Conservation (phyloP, 2,113 vertebrate species). For the Sorex fumeus region DNA sequence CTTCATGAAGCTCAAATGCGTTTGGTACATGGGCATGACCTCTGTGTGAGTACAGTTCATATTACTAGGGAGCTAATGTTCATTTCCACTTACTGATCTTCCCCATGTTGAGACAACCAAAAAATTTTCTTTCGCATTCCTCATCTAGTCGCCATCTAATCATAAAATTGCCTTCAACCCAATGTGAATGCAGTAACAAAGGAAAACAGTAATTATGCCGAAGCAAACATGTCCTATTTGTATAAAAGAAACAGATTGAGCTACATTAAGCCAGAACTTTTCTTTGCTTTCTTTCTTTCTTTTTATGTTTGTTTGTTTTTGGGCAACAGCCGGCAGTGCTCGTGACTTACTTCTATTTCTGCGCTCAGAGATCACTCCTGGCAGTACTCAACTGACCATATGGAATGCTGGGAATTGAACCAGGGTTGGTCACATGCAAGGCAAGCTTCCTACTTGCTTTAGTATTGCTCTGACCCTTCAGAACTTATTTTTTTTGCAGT, state of each 20-base stretch:
- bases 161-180: constrained; percentile 70
- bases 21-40: background rate
- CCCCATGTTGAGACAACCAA: constrained; percentile 53
- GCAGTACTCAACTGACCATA: too few species aligned
- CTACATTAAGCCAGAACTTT: constrained; percentile 56
- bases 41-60: constrained; percentile 39
- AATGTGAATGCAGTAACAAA: constrained; percentile 72
- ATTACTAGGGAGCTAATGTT: constrained; percentile 39
- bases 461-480: too few species aligned
- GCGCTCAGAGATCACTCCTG: too few species aligned
- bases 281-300: background rate
- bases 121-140: constrained; percentile 68
- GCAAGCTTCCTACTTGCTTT: too few species aligned
- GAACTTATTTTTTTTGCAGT: too few species aligned
- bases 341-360: too few species aligned
- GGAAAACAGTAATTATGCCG: constrained; percentile 78
- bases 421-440: too few species aligned
- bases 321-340: too few species aligned
- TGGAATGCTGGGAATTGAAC: too few species aligned
- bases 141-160: constrained; percentile 71
- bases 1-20: constrained; percentile 9
- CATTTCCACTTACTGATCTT: constrained; percentile 49
- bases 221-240: constrained; percentile 78
- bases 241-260: constrained; percentile 56
- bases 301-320: too few species aligned